phyloP scores from a whole-genome alignment of 35 echinoderm and acorn worm species.

The Apostichopus californicus region DNA sequence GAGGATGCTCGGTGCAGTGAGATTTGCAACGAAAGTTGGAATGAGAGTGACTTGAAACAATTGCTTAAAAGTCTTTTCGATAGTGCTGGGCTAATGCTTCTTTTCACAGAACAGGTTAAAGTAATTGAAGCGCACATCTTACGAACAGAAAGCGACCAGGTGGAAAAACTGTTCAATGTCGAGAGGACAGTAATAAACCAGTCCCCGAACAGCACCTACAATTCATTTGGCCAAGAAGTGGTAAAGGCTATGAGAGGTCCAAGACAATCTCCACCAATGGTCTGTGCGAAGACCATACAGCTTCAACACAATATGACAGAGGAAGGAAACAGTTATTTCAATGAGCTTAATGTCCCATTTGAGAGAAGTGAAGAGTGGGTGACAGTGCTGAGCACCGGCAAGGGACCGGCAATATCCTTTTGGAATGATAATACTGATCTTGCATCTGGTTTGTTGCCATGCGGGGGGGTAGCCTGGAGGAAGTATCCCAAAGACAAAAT shows the following conservation, averaged over 20 bases:
- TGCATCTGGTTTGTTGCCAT: constrained; percentile 53
- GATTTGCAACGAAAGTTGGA: constrained; percentile 45
- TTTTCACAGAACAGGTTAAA: constrained; percentile 85
- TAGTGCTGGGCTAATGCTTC: constrained; percentile 47
- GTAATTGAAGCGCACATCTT: constrained; percentile 53
- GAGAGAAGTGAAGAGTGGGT: constrained; percentile 23
- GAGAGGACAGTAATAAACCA: background rate
- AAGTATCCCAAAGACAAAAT: background rate
- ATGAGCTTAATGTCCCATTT: background rate
- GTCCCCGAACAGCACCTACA: background rate
- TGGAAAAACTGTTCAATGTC: background rate
- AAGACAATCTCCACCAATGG: background rate
- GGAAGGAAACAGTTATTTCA: background rate
- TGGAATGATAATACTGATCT: background rate
- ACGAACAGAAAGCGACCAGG: background rate
- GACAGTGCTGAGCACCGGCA: constrained; percentile 10
- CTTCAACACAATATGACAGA: background rate
- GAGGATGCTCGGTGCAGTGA: constrained; percentile 46
- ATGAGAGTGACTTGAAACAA: constrained; percentile 32
- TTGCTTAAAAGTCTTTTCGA: constrained; percentile 47
- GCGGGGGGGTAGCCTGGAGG: constrained; percentile 63
- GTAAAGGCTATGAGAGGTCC: background rate
- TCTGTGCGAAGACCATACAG: background rate
- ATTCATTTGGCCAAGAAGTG: background rate
- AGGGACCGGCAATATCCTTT: background rate